Percentiles rank a stretch among this genome's conserved stretches.
These are phyloP conservation scores for Bombus polaris DNA, from an alignment of 1,140 invertebrate genomes.

Conservation along the genomic window DNA sequence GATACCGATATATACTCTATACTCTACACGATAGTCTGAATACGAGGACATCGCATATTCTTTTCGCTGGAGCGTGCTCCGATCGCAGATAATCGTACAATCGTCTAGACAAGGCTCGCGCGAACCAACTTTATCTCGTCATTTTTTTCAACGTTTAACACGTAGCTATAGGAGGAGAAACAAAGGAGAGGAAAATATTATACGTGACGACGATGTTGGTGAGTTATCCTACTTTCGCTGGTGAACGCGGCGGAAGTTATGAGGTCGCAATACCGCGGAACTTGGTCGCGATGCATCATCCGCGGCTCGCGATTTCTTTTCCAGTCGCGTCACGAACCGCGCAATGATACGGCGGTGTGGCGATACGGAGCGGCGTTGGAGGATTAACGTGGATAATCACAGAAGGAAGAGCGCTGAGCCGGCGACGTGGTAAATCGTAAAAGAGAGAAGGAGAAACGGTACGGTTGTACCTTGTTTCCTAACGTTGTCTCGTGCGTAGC, in stretches of 20 bases:
- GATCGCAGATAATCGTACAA: background rate
- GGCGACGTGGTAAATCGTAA: background rate
- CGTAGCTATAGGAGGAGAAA: background rate
- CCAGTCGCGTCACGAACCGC: slow-evolving; percentile 25
- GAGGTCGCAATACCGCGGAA: slow-evolving; percentile 45
- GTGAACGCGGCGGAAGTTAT: slow-evolving; percentile 28
- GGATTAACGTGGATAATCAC: background rate
- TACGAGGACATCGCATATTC: background rate
- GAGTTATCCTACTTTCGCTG: slow-evolving; percentile 56
- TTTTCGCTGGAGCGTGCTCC: background rate
- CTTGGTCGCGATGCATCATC: slow-evolving; percentile 40
- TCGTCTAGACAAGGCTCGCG: background rate
- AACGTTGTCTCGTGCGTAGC: background rate
- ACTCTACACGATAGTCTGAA: no score
- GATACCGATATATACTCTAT: no score
- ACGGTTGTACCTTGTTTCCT: background rate
- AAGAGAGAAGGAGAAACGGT: background rate
- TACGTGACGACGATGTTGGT: background rate
- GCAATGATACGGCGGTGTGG: background rate
- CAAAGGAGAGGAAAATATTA: no score
- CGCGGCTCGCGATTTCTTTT: slow-evolving; percentile 50
- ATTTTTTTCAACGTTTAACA: background rate
- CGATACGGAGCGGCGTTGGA: slow-evolving; percentile 1
- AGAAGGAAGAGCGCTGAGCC: background rate
- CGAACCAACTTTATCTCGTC: background rate